Evolutionary conservation across 2,797 vertebrate genomes (phyloP), one percentile per base, ranked within the genome.

Genomic region (Limnodromus scolopaceus): DNA sequence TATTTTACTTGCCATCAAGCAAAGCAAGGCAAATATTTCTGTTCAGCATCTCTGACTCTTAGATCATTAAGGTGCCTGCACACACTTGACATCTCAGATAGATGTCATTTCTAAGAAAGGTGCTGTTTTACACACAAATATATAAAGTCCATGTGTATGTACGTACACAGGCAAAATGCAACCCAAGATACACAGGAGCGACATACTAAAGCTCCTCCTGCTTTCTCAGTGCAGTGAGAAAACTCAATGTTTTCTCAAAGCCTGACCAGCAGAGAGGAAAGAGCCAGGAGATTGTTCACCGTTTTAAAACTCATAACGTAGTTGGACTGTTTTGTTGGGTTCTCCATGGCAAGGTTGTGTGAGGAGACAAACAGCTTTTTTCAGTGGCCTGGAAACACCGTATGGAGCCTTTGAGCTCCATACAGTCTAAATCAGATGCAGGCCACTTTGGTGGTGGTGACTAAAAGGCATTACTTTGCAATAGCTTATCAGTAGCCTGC

Each of bases 11-110:
- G 36, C 27, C 53, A 58, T 34, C 36, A 74, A 58, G 66, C 18
- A 91, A 88, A 84, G 22, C 8, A 49, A 25, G 43, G 51, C 25
- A 95, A 86, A 65, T 90, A 81, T 60, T 91, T 94, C 65, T 68
- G 39, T 49, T 70, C 34, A 77, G 28, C 2, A 4, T 66, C 58
- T 94, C 65, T 92, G n/a, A 66, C 54, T 61, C 27, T 45, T 55
- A 63, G 51, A 75, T 27, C 23, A 34, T 75, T 77, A 71, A 69
- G 32, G 32, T 69, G 43, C 34, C 32, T 79, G 36, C 19, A 84
- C 13, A 72, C 5, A 6, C 39, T 3, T 71, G 55, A 60, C 0
- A 0, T 71, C 22, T 88, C 36, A 43, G 45, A 30, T 16, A 71
- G 27, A 57, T 9, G 9, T 16, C 0, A 69, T 66, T 94, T 83